A percentile compares a stretch with the other conserved stretches of the same genome.
Evolutionary conservation across 2,113 vertebrate genomes (phyloP).

Genomic region (Siniperca chuatsi): DNA sequence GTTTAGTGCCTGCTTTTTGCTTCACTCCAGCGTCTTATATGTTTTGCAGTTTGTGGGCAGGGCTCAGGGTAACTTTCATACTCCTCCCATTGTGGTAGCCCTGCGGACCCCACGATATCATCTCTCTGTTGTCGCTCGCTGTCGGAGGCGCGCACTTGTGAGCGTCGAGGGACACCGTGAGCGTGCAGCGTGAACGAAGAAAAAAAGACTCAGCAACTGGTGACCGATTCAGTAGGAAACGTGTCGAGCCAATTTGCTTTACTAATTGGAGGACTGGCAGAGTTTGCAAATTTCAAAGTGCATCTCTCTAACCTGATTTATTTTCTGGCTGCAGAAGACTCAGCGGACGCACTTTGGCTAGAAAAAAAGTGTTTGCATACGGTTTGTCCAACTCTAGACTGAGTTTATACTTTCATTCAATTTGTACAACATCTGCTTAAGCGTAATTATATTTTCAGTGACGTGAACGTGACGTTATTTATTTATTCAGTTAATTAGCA

Average conservation of each 20-base stretch:
- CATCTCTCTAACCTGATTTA: conserved; percentile 31
- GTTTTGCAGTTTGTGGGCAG: conserved; percentile 84
- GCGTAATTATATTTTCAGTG: not conserved
- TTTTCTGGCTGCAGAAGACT: conserved; percentile 37
- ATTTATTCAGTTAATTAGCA: not conserved
- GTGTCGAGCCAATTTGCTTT: conserved; percentile 51
- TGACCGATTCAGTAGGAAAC: conserved; percentile 53
- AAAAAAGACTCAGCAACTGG: conserved; percentile 56
- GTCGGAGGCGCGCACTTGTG: conserved; percentile 55
- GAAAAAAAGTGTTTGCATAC: conserved; percentile 20
- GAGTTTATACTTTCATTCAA: not conserved
- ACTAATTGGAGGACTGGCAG: conserved; percentile 51
- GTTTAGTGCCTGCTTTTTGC: conserved; percentile 71
- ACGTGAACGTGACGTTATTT: not conserved
- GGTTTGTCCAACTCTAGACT: conserved; percentile 47
- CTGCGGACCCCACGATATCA: conserved; percentile 75
- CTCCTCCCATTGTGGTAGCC: conserved; percentile 86
- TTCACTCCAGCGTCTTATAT: conserved; percentile 80
- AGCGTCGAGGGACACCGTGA: conserved; percentile 34
- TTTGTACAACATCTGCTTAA: not conserved
- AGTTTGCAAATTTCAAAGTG: conserved; percentile 37
- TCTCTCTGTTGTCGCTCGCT: conserved; percentile 64
- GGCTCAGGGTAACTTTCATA: conserved; percentile 80
- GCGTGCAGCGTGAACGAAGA: conserved; percentile 55
- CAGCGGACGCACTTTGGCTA: conserved; percentile 7